These are phyloP conservation scores for Baronia brevicornis DNA, from an alignment of 2,888 invertebrate genomes.

Conservation along the genomic window DNA sequence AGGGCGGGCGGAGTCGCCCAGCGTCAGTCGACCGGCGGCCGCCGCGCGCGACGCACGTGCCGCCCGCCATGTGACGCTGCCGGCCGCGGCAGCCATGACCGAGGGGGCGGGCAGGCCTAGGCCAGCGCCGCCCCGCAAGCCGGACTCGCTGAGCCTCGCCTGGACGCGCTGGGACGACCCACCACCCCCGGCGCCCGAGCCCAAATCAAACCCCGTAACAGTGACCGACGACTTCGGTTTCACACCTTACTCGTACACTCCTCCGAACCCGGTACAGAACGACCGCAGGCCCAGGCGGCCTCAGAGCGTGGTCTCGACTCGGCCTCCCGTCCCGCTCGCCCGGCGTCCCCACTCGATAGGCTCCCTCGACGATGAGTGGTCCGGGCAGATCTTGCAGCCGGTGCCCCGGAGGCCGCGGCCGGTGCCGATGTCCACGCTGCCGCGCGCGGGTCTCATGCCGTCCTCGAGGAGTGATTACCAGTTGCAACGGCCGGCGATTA, in stretches of 20 bases:
- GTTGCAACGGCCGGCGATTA: conserved; percentile 71
- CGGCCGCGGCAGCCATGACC: conserved; percentile 52
- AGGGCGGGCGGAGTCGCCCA: conserved; percentile 38
- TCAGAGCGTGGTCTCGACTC: conserved; percentile 70
- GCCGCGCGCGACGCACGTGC: conserved; percentile 44
- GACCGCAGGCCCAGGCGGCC: conserved; percentile 61
- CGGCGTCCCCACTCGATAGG: conserved; percentile 80
- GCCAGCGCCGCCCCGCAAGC: conserved; percentile 72
- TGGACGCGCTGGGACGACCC: conserved; percentile 67
- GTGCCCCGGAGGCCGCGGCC: conserved; percentile 71
- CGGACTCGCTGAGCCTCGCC: conserved; percentile 54
- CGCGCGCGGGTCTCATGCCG: conserved; percentile 71
- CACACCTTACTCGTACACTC: conserved; percentile 75
- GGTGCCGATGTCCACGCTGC: conserved; percentile 59
- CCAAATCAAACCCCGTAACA: conserved; percentile 29
- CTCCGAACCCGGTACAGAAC: conserved; percentile 57
- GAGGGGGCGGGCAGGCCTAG: conserved; percentile 67
- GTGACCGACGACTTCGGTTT: conserved; percentile 62
- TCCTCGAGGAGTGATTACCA: conserved; percentile 79
- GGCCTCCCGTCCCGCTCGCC: conserved; percentile 45
- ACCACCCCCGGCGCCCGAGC: conserved; percentile 67
- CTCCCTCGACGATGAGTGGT: conserved; percentile 59
- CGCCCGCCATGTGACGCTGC: conserved; percentile 42
- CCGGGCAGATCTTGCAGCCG: conserved; percentile 67
- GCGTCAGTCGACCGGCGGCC: conserved; percentile 44